A percentile compares a stretch with the other conserved stretches of the same genome.
phyloP scores from a whole-genome alignment of 2,888 invertebrate genomes.

The Rhynchonema sp. region DNA sequence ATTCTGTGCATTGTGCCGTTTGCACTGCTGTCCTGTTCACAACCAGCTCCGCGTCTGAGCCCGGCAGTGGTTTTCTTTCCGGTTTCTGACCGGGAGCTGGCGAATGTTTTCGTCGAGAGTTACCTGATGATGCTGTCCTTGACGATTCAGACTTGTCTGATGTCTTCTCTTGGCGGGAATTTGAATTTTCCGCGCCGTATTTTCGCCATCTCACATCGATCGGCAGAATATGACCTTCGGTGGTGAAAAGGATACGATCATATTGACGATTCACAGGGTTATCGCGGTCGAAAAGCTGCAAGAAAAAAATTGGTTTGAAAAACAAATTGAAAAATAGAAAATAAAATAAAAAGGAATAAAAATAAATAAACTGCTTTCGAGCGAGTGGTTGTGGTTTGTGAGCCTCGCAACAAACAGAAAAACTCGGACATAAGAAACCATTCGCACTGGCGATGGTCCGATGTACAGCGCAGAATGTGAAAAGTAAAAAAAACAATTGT shows the following conservation, averaged over 20 bases:
- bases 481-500: no score
- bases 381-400: no score
- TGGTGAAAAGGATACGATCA: slow-evolving; percentile 40
- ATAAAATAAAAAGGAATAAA: no score
- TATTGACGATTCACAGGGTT: slow-evolving; percentile 40
- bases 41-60: background rate
- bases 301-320: no score
- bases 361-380: no score
- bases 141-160: background rate
- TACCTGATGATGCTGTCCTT: background rate
- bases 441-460: no score
- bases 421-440: no score
- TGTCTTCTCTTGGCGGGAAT: no score
- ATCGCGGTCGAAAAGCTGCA: slow-evolving; percentile 43
- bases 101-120: background rate
- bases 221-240: slow-evolving; percentile 43
- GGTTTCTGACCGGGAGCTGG: background rate
- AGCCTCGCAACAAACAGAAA: no score
- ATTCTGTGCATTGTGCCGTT: background rate
- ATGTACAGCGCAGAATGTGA: no score
- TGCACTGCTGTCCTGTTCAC: background rate
- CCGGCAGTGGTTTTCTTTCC: background rate
- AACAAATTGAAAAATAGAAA: no score
- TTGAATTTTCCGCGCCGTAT: background rate
- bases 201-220: slow-evolving; percentile 19